Base-by-base conservation (phyloP, 2,113 vertebrate species). In the Sula dactylatra region DNA sequence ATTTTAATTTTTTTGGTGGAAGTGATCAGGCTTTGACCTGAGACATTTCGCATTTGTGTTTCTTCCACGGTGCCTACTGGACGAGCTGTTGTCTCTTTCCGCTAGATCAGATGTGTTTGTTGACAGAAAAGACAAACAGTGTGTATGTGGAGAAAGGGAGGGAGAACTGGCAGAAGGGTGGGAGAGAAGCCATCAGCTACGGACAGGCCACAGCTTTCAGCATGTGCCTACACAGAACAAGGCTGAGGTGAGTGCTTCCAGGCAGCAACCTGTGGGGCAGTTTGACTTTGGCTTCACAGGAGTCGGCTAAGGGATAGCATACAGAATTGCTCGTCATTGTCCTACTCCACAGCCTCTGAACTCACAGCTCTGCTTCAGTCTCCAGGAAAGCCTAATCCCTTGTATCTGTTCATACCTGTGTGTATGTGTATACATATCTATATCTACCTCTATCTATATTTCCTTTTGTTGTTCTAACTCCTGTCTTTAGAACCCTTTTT, bases 281-380 rank as follows among this genome's bases (percentile, higher is more conserved):
- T 78, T 54, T 44, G 18, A 45, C 34, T 31, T 50, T 38, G 22
- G 0, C 34, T 76, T 31, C 5, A 1, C 0, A 2, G 44, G 22
- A 55, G 11, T 38, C 34, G 18, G 44, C 20, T 36, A 7, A 64
- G 71, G 25, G 9, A 29, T n/a, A 1, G 0, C 29, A 1, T 32
- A 5, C 5, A 47, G 16, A 61, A 26, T 42, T 34, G n/a, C 7
- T 82, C 16, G 42, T 79, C 0, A 0, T 11, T 42, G 7, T 65
- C 36, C n/a, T 90, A 0, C 0, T 7, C 11, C 22, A 19, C 25
- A 45, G 26, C 31, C 26, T 59, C 38, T 77, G 13, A 61, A 47
- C 32, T 71, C 58, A 11, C 18, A n/a, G 17, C 22, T 67, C 74
- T 59, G 36, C 42, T 50, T 62, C 2, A 6, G 18, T 40, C 21